Evolutionary conservation across 2,888 invertebrate species (phyloP).

Genomic region (Agrilus cyanescens): DNA sequence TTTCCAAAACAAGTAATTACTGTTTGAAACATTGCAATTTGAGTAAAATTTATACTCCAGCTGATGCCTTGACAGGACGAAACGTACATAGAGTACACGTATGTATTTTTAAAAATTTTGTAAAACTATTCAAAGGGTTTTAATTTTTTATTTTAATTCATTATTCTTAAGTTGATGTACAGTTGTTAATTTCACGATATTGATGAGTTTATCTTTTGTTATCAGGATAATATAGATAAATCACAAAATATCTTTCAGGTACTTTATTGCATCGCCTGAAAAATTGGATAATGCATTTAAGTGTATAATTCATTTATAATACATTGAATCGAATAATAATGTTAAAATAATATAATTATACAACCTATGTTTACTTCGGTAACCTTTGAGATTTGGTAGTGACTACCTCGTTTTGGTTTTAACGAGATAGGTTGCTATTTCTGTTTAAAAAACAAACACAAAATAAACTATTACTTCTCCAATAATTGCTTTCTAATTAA

Average conservation of each 20-base stretch:
- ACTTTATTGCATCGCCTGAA: conserved; percentile 34
- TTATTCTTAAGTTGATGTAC: too few relatives aligned
- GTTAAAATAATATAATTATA: conserved; percentile 13
- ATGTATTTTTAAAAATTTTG: too few relatives aligned
- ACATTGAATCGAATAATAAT: conserved; percentile 21
- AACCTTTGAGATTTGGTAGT: conserved; percentile 29
- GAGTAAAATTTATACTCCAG: too few relatives aligned
- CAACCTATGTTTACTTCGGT: conserved; percentile 27
- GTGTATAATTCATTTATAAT: conserved; percentile 30
- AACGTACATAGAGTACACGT: too few relatives aligned
- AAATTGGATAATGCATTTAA: conserved; percentile 27
- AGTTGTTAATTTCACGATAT: too few relatives aligned
- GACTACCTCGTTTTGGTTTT: conserved; percentile 10
- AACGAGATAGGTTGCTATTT: not conserved
- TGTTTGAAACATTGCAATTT: too few relatives aligned
- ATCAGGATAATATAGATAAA: conserved; percentile 6
- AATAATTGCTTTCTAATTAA: too few relatives aligned
- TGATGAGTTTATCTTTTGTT: too few relatives aligned
- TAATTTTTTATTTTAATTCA: too few relatives aligned
- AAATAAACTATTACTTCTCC: conserved; percentile 4
- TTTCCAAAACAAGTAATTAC: too few relatives aligned
- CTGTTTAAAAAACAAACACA: conserved; percentile 15
- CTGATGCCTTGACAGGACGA: too few relatives aligned
- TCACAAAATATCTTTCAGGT: conserved; percentile 25
- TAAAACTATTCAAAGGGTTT: too few relatives aligned